Percentiles rank a stretch among this genome's conserved stretches.
phyloP scores from a whole-genome alignment of 2,113 vertebrate species.

The Corythaixoides concolor region DNA sequence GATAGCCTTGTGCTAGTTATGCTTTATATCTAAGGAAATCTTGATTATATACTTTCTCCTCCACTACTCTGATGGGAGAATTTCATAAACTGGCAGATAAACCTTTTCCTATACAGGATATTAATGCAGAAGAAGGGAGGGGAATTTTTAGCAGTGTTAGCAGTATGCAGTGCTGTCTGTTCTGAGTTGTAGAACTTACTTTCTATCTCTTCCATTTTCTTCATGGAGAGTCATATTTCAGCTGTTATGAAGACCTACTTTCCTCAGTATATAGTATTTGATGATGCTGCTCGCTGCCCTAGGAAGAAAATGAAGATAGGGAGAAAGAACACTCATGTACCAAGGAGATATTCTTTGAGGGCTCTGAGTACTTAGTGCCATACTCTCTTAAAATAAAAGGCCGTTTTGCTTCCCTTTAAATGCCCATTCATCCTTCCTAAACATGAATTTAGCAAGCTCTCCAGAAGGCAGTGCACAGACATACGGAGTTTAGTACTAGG shows the following conservation, averaged over 20 bases:
- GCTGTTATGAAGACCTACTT: not conserved
- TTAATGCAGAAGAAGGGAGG: not conserved
- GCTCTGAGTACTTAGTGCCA: not conserved
- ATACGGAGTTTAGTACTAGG: not conserved
- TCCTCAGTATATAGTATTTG: not conserved
- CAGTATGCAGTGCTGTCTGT: not conserved
- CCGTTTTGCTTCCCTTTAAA: not conserved
- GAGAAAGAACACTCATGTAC: not conserved
- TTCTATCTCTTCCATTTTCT: not conserved
- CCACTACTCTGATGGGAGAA: not conserved
- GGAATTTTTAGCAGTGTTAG: not conserved
- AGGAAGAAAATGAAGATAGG: not conserved
- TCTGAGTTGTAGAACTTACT: not conserved
- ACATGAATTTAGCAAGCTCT: not conserved
- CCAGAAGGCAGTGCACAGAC: not conserved
- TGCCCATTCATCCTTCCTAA: not conserved
- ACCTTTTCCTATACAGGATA: rapidly evolving
- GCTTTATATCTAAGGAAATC: not conserved
- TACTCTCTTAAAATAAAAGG: not conserved
- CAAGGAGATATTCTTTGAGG: not conserved
- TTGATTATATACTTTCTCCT: not conserved
- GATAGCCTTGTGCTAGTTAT: not conserved
- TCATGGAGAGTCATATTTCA: not conserved
- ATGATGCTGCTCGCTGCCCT: not conserved
- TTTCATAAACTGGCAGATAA: not conserved